Percentiles rank a stretch among this genome's conserved stretches.
These are phyloP conservation scores for Thereva nobilitata DNA, from an alignment of 2,888 invertebrate species.

Conservation along the genomic window DNA sequence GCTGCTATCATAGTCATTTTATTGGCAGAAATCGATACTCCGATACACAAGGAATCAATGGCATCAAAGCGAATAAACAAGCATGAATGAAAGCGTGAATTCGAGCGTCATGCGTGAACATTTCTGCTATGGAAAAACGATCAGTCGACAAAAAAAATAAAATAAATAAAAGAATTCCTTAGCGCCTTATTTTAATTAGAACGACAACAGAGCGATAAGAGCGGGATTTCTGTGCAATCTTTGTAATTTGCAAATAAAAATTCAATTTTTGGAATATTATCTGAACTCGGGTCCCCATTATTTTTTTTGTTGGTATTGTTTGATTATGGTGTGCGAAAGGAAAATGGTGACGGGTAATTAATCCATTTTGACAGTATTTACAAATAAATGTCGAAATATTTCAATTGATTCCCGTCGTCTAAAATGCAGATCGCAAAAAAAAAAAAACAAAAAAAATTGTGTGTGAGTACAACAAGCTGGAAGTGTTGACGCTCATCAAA, in stretches of 20 bases:
- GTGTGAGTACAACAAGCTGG: slow-evolving; percentile 3
- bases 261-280: neutral
- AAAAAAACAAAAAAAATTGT: neutral
- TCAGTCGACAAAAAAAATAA: too few relatives aligned
- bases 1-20: slow-evolving; percentile 1
- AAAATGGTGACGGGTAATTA: slow-evolving; percentile 26
- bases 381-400: slow-evolving; percentile 30
- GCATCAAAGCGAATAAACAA: neutral
- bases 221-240: neutral
- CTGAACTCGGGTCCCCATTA: slow-evolving; percentile 4
- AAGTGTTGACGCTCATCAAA: slow-evolving; percentile 18
- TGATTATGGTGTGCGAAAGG: neutral
- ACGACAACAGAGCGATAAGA: slow-evolving; percentile 10
- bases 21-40: neutral
- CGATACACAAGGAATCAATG: slow-evolving; percentile 11
- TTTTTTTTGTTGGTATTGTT: too few relatives aligned
- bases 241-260: slow-evolving; percentile 7
- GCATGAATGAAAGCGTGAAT: slow-evolving; percentile 25
- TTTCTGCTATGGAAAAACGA: slow-evolving; percentile 9
- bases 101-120: neutral
- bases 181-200: slow-evolving; percentile 10
- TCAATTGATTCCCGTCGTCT: slow-evolving; percentile 24
- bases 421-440: neutral
- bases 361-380: slow-evolving; percentile 36
- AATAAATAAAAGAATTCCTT: slow-evolving; percentile 1